Evolutionary conservation across 2,797 vertebrate species (phyloP).

Genomic region (Tarsius wallacei): DNA sequence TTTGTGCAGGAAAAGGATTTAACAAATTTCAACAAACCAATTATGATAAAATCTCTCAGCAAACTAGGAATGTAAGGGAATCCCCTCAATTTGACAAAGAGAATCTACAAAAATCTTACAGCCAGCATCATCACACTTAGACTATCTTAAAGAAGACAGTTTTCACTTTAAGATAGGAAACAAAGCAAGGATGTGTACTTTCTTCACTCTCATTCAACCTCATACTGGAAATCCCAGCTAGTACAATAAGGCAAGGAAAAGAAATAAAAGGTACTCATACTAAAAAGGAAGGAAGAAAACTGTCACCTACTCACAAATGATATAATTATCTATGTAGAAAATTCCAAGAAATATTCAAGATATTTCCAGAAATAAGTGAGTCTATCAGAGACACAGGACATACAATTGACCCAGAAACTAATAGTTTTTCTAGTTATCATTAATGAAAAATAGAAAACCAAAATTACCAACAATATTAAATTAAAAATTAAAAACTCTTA

Average conservation of each 20-base stretch:
- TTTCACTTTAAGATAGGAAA: neutral
- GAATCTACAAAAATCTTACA: neutral
- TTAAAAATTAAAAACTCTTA: neutral
- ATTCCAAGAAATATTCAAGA: neutral
- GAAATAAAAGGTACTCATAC: neutral
- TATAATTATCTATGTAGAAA: neutral
- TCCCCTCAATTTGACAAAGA: neutral
- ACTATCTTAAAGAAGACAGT: neutral
- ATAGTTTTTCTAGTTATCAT: neutral
- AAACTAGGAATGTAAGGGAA: neutral
- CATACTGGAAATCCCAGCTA: neutral
- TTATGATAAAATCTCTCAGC: neutral
- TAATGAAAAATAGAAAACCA: neutral
- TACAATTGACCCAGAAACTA: neutral
- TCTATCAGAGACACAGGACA: neutral
- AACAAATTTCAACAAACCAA: neutral
- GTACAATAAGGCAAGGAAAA: neutral
- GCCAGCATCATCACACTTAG: neutral
- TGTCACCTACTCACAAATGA: neutral
- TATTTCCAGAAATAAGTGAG: neutral
- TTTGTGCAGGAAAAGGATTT: neutral
- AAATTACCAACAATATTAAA: neutral
- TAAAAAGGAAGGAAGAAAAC: constrained; percentile 6
- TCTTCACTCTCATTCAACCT: neutral
- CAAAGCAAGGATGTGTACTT: neutral